A percentile compares a stretch with the other conserved stretches of the same genome.
Evolutionary conservation across 2,888 invertebrate species (phyloP).

Genomic region (Brachypalpus laphriformis): DNA sequence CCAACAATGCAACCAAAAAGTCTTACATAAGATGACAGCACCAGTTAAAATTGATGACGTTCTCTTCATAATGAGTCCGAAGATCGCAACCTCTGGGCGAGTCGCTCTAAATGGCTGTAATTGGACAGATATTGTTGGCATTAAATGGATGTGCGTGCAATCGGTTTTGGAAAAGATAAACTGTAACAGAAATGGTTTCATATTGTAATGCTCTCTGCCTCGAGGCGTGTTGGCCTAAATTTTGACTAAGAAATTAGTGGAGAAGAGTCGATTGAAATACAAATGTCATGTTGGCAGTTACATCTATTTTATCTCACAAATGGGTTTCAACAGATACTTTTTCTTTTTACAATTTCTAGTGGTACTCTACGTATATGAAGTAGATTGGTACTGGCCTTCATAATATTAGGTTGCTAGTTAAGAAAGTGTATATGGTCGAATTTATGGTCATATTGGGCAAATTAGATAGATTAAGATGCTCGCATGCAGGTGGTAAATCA

Average conservation of each 20-base stretch:
- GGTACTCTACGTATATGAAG: no score
- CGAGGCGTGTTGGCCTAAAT: neutral
- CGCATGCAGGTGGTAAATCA: no score
- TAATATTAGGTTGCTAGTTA: no score
- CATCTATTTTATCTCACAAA: neutral
- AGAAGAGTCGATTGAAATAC: neutral
- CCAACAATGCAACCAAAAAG: neutral
- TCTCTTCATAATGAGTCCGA: neutral
- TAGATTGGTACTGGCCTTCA: no score
- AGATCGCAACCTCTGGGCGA: neutral
- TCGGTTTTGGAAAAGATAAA: neutral
- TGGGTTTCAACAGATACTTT: neutral
- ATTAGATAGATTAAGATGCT: no score
- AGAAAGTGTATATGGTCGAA: no score
- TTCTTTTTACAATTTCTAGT: neutral
- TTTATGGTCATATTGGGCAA: no score
- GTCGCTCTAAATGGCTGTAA: neutral
- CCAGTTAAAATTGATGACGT: neutral
- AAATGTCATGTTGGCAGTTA: neutral
- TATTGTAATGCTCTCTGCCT: neutral
- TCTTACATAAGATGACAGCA: neutral
- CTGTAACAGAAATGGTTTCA: neutral
- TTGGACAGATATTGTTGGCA: neutral
- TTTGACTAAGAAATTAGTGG: neutral
- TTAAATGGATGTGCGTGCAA: neutral